phyloP scores from a whole-genome alignment of 2,113 vertebrate species.

The Micronisus gabar region DNA sequence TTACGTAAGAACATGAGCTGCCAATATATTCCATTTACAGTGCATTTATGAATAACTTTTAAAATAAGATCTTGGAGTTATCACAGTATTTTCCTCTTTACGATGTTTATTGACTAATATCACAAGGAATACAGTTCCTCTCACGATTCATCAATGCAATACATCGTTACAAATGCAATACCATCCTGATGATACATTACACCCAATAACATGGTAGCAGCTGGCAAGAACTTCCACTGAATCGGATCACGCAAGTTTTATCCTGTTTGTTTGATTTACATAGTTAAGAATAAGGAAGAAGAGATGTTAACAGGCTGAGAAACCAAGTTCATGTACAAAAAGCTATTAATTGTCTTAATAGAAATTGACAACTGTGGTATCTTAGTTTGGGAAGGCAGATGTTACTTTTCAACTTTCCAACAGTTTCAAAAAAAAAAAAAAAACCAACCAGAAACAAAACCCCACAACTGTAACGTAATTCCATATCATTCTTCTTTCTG shows the following conservation, averaged over 20 bases:
- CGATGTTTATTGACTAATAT: slow-evolving; percentile 64
- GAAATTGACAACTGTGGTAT: background rate
- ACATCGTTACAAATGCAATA: slow-evolving; percentile 2
- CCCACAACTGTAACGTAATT: background rate
- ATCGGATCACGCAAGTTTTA: background rate
- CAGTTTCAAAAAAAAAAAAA: background rate
- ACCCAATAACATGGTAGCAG: slow-evolving; percentile 56
- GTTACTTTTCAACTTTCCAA: background rate
- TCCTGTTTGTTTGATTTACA: background rate
- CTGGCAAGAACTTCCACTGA: background rate
- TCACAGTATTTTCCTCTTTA: slow-evolving; percentile 14
- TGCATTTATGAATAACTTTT: background rate
- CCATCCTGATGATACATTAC: slow-evolving; percentile 38
- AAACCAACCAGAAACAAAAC: background rate
- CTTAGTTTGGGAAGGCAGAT: background rate
- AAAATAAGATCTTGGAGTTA: background rate
- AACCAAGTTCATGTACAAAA: background rate
- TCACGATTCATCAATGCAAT: slow-evolving; percentile 33
- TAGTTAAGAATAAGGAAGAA: background rate
- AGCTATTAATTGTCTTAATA: background rate
- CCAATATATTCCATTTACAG: background rate
- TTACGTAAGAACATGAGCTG: background rate
- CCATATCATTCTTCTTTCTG: background rate
- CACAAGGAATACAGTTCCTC: slow-evolving; percentile 37
- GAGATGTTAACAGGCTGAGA: background rate